Evolutionary conservation across 2,888 invertebrate species (phyloP), one percentile per base, ranked within the genome.

Genomic region (Rhyacophila evoluta): DNA sequence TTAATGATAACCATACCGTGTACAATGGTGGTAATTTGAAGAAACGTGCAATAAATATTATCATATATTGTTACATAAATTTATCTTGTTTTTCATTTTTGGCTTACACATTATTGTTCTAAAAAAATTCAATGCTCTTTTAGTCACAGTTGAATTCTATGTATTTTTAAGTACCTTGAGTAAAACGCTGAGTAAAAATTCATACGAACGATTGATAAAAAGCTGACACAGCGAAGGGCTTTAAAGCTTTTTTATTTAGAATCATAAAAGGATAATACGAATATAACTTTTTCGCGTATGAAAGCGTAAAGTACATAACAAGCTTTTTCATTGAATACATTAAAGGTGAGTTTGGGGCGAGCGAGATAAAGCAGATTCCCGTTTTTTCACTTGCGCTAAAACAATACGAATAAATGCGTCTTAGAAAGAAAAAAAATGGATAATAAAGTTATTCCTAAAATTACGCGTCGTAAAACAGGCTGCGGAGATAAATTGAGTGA

Each of bases 401-500:
- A 55, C 55, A 55, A 55, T 55, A 55, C 55, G 55, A 55, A 55
- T 55, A 55, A 55, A 55, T 25, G 55, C 25, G 55, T 55, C 55
- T 55, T 55, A 55, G 55, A 55, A 55, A 10, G 19, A 55, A 55
- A 55, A 55, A 55, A 19, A 55, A 55, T 55, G 55, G 55, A 55
- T 55, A 55, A 55, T 55, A 73, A 73, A 73, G 73, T 73, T 73
- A 39, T 73, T 72, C 39, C 39, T 41, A 41, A 73, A 73, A 73
- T 41, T 38, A 39, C 41, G 29, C 19, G 67, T 67, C 74, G 67
- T 74, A 74, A 74, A 74, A 38, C 29, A 73, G 19, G 67, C 8
- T 25, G 55, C 73, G 78, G 29, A 78, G 78, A 78, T 78, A 74
- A 78, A 74, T 78, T 69, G 74, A 78, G 78, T 70, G 74, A 78